These are phyloP conservation scores for Aphelenchoides fujianensis DNA, from an alignment of 1,140 invertebrate species.

Conservation along the genomic window DNA sequence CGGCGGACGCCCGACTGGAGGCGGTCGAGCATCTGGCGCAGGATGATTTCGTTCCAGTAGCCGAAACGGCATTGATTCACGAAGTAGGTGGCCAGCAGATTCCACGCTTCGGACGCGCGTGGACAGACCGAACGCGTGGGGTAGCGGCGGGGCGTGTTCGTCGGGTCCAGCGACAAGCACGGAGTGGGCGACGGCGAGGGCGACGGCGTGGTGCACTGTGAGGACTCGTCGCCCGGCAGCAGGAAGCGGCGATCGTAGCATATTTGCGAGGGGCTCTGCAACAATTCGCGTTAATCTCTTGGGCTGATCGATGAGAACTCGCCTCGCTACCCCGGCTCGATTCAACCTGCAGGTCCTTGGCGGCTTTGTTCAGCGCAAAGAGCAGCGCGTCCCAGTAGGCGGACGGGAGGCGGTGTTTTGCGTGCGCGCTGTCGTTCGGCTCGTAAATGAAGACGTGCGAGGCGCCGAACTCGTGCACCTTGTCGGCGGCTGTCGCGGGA, in stretches of 20 bases:
- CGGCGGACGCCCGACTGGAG: background rate
- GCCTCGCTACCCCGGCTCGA: constrained; percentile 35
- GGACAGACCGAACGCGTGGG: constrained; percentile 30
- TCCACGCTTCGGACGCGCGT: constrained; percentile 34
- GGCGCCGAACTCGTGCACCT: constrained; percentile 34
- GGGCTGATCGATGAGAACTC: background rate
- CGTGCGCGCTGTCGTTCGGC: background rate
- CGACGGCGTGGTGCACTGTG: background rate
- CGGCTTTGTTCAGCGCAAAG: constrained; percentile 39
- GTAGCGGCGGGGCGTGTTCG: background rate
- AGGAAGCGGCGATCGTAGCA: constrained; percentile 32
- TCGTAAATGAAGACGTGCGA: constrained; percentile 18
- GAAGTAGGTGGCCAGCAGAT: constrained; percentile 36
- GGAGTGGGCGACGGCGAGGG: constrained; percentile 6
- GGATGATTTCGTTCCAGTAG: constrained; percentile 27
- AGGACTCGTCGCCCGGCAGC: constrained; percentile 20
- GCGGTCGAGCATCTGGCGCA: background rate
- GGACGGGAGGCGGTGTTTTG: constrained; percentile 11
- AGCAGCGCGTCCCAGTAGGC: constrained; percentile 40
- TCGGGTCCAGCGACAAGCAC: background rate
- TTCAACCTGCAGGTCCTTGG: constrained; percentile 41
- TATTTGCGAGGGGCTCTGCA: constrained; percentile 30
- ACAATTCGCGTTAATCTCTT: background rate
- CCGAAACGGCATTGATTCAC: constrained; percentile 36
- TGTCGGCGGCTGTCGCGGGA: constrained; percentile 21